A percentile compares a stretch with the other conserved stretches of the same genome.
phyloP scores from a whole-genome alignment of 1,140 invertebrate genomes.

The Dysdera silvatica region DNA sequence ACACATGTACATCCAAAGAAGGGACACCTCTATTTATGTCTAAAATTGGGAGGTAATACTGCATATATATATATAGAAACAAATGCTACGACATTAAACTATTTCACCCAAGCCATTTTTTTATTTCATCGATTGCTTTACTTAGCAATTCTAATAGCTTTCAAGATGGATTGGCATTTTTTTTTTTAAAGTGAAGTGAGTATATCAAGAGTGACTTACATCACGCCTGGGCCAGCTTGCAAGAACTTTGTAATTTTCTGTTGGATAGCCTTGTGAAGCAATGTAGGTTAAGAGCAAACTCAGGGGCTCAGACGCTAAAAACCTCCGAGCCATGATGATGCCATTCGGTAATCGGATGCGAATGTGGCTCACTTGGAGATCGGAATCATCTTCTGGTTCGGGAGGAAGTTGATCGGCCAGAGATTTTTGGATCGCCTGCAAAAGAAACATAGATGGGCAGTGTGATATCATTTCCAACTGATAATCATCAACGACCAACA shows the following conservation, averaged over 20 bases:
- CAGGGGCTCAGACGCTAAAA: constrained; percentile 57
- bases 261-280: constrained; percentile 72
- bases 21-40: too few species aligned
- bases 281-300: constrained; percentile 73
- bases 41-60: too few species aligned
- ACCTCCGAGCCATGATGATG: constrained; percentile 62
- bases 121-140: background rate
- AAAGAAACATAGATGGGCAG: background rate
- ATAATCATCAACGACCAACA: too few species aligned
- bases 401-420: constrained; percentile 51
- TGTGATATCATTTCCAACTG: background rate
- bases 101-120: constrained; percentile 7
- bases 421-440: constrained; percentile 43
- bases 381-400: constrained; percentile 51
- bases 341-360: constrained; percentile 68
- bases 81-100: too few species aligned
- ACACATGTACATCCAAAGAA: too few species aligned
- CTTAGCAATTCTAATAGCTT: background rate
- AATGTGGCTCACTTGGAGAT: constrained; percentile 59
- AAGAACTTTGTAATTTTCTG: constrained; percentile 81
- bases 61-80: too few species aligned
- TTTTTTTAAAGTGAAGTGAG: too few species aligned
- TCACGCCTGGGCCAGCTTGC: constrained; percentile 85
- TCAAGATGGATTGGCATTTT: too few species aligned
- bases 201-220: constrained; percentile 59